Evolutionary conservation across 2,797 vertebrate genomes (phyloP).

Genomic region (Lithobates sylvaticus): DNA sequence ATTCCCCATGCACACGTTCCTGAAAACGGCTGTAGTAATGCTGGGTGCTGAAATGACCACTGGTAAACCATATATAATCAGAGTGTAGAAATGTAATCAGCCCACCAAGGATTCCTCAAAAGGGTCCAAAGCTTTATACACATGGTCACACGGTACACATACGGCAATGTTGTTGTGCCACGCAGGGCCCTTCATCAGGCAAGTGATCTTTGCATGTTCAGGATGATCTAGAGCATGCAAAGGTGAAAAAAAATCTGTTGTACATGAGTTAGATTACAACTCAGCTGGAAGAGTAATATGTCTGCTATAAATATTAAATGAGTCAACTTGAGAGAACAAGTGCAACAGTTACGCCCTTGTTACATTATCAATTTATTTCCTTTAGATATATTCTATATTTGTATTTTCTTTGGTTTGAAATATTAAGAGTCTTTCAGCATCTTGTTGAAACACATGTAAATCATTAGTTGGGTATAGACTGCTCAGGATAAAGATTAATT

Average conservation of each 20-base stretch:
- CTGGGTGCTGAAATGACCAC: too few species aligned
- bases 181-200: too few species aligned
- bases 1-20: too few species aligned
- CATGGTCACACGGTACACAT: too few species aligned
- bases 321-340: slow-evolving; percentile 8
- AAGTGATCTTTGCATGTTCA: too few species aligned
- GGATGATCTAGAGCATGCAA: too few species aligned
- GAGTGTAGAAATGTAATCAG: too few species aligned
- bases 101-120: too few species aligned
- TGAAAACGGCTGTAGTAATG: too few species aligned
- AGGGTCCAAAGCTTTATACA: too few species aligned
- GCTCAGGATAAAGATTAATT: not conserved
- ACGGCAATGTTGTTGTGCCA: too few species aligned
- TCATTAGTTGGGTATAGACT: not conserved
- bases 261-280: not conserved
- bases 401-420: not conserved
- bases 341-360: slow-evolving; percentile 14
- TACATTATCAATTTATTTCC: slow-evolving; percentile 3
- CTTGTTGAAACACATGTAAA: not conserved
- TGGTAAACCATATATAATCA: too few species aligned
- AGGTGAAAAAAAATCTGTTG: not conserved
- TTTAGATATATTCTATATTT: not conserved
- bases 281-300: not conserved
- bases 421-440: not conserved
- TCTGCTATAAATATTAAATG: slow-evolving; percentile 16